Evolutionary conservation across 2,888 invertebrate species (phyloP).

Genomic region (Isoperla grammatica): DNA sequence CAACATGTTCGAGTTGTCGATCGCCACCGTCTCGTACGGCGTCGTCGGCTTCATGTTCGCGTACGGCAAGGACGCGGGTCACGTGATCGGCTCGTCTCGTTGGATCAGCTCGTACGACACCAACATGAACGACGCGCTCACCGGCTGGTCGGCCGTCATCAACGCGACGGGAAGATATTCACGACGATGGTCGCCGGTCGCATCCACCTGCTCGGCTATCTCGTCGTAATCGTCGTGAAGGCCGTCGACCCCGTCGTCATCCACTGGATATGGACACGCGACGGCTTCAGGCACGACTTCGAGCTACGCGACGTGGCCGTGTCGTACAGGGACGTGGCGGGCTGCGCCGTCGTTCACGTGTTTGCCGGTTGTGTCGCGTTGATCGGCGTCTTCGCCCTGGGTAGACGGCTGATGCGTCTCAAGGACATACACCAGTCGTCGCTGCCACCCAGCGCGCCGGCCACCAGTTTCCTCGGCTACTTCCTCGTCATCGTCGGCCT

Average conservation of each 20-base stretch:
- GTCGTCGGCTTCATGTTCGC: constrained; percentile 39
- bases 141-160: constrained; percentile 39
- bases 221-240: constrained; percentile 36
- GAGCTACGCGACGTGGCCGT: constrained; percentile 30
- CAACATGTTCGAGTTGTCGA: constrained; percentile 40
- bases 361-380: constrained; percentile 39
- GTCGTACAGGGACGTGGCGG: constrained; percentile 39
- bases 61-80: constrained; percentile 36
- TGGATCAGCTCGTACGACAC: constrained; percentile 36
- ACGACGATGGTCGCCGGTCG: constrained; percentile 40
- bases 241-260: constrained; percentile 40
- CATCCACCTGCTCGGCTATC: constrained; percentile 37
- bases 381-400: constrained; percentile 39
- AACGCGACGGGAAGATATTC: constrained; percentile 39
- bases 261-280: constrained; percentile 41
- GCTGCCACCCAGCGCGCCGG: constrained; percentile 38
- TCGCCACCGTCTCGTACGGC: constrained; percentile 38
- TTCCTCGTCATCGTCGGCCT: constrained; percentile 41
- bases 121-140: constrained; percentile 35
- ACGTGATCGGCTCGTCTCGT: constrained; percentile 36
- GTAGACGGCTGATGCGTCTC: constrained; percentile 39
- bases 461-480: constrained; percentile 39
- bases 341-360: constrained; percentile 39
- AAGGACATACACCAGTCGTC: constrained; percentile 41
- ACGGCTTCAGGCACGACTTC: constrained; percentile 40